Conservation (phyloP, 1,140 invertebrate genomes). For the Portunus trituberculatus region DNA sequence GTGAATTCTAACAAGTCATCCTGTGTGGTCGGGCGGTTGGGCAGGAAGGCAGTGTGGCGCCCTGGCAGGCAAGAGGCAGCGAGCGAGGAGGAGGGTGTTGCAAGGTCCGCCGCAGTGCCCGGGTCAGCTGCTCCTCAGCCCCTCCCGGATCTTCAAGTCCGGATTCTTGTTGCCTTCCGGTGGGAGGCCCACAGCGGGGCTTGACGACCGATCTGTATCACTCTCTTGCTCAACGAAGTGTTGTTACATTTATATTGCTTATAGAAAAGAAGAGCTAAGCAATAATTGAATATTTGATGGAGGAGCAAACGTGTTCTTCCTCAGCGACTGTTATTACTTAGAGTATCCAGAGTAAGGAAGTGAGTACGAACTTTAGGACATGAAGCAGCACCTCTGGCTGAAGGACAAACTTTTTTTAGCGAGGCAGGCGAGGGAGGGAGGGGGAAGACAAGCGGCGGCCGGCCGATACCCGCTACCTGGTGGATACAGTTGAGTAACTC, state of each 20-base stretch:
- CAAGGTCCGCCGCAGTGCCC: background rate
- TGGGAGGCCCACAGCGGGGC: background rate
- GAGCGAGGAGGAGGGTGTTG: background rate
- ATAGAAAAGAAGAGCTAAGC: no score
- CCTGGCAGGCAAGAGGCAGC: background rate
- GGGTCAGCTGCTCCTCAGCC: constrained; percentile 9
- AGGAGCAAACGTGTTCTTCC: no score
- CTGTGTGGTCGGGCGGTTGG: background rate
- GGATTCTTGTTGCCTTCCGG: background rate
- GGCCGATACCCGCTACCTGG: background rate
- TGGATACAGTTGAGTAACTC: background rate
- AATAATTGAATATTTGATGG: no score
- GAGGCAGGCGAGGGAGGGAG: background rate
- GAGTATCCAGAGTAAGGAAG: no score
- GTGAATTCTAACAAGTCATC: background rate
- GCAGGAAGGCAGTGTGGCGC: background rate
- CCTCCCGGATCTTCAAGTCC: constrained; percentile 6
- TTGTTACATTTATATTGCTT: no score
- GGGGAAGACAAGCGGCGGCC: background rate
- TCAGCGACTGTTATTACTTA: no score
- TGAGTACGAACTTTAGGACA: no score
- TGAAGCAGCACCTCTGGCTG: background rate
- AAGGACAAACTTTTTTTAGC: background rate
- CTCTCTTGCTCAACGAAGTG: background rate
- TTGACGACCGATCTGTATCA: background rate